Conservation (phyloP, 2,888 invertebrate genomes). For the Archips xylosteana region DNA sequence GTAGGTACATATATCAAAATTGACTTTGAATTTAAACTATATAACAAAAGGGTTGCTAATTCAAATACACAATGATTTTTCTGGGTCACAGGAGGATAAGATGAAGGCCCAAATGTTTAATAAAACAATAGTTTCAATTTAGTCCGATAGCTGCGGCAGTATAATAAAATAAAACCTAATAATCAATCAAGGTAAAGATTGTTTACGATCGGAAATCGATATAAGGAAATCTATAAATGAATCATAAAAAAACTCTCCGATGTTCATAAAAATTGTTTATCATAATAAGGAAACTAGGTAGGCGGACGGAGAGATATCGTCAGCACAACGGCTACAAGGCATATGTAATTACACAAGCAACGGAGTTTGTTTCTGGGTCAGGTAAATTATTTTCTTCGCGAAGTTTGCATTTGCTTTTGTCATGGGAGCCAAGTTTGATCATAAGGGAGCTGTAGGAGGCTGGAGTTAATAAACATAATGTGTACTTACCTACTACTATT, state of each 20-base stretch:
- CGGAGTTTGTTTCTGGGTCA: constrained; percentile 24
- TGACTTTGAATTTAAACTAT: no score
- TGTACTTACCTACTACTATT: not conserved
- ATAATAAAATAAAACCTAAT: not conserved
- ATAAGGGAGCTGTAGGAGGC: not conserved
- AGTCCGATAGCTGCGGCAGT: not conserved
- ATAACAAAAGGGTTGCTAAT: no score
- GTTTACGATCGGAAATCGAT: not conserved
- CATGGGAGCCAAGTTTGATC: constrained; percentile 10
- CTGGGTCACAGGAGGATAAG: no score
- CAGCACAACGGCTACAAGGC: constrained; percentile 14
- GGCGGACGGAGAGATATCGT: constrained; percentile 12
- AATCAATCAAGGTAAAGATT: not conserved
- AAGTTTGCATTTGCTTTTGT: constrained; percentile 22
- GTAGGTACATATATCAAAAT: no score
- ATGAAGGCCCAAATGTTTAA: no score
- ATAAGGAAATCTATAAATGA: not conserved
- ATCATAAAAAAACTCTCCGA: not conserved
- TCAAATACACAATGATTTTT: no score
- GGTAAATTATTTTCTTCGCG: constrained; percentile 15
- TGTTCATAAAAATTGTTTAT: constrained; percentile 7
- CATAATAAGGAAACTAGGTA: constrained; percentile 15
- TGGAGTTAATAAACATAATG: constrained; percentile 1
- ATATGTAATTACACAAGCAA: constrained; percentile 12
- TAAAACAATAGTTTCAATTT: no score